Evolutionary conservation across 2,888 invertebrate species (phyloP).

Genomic region (Panzeria rudis): DNA sequence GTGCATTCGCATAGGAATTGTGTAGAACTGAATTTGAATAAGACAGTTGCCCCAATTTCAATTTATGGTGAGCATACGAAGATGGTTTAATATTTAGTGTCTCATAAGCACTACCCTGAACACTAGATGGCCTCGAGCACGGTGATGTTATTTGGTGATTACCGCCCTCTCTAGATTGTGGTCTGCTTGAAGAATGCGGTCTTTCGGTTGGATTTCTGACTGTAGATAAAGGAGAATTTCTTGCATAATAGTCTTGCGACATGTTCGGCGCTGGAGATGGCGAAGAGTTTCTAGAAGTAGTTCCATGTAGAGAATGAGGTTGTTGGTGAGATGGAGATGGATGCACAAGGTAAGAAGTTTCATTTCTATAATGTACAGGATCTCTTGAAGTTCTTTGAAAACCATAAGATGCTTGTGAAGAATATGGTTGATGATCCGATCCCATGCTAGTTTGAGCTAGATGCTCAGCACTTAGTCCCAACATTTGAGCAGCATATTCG

Average conservation of each 20-base stretch:
- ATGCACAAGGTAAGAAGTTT: slow-evolving; percentile 78
- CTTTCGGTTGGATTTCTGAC: slow-evolving; percentile 66
- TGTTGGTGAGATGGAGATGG: slow-evolving; percentile 79
- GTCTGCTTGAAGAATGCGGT: slow-evolving; percentile 77
- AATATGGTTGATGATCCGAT: slow-evolving; percentile 72
- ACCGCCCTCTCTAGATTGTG: slow-evolving; percentile 80
- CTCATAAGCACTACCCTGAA: slow-evolving; percentile 76
- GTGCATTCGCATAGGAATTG: slow-evolving; percentile 62
- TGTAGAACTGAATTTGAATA: slow-evolving; percentile 75
- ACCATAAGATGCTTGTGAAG: slow-evolving; percentile 66
- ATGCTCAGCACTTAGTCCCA: slow-evolving; percentile 89
- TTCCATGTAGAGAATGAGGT: slow-evolving; percentile 64
- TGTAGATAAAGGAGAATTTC: slow-evolving; percentile 75
- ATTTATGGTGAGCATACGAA: slow-evolving; percentile 83
- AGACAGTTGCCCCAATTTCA: slow-evolving; percentile 80
- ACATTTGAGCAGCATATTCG: slow-evolving; percentile 95
- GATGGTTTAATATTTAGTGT: slow-evolving; percentile 79
- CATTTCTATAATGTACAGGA: slow-evolving; percentile 74
- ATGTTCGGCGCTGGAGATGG: slow-evolving; percentile 62
- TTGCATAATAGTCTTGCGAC: slow-evolving; percentile 79
- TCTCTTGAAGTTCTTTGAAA: slow-evolving; percentile 53
- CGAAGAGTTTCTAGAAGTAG: slow-evolving; percentile 62
- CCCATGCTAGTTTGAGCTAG: slow-evolving; percentile 77
- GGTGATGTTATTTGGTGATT: slow-evolving; percentile 76
- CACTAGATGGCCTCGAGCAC: slow-evolving; percentile 78